Evolutionary conservation across 2,113 vertebrate species (phyloP).

Genomic region (Egretta garzetta): DNA sequence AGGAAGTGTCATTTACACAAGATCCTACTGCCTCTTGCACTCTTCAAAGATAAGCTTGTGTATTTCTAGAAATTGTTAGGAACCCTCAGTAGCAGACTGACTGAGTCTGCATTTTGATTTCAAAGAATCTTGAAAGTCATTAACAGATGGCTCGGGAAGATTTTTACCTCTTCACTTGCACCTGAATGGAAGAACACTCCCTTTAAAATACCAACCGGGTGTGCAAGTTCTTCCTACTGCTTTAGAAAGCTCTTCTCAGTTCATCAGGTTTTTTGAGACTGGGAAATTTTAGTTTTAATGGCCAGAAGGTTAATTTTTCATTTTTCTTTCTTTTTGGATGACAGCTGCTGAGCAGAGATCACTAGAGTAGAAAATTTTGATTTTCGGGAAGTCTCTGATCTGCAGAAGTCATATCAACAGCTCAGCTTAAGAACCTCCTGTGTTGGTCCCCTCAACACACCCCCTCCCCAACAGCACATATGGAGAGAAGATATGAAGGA

Average conservation of each 20-base stretch:
- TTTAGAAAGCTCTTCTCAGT: neutral
- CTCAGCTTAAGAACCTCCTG: neutral
- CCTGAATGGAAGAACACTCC: neutral
- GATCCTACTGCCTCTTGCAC: neutral
- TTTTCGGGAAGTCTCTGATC: neutral
- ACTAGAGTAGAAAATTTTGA: neutral
- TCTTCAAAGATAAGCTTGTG: neutral
- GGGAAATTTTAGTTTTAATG: neutral
- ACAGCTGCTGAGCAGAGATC: neutral
- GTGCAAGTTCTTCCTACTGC: neutral
- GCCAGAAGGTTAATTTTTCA: neutral
- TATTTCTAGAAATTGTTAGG: neutral
- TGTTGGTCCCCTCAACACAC: neutral
- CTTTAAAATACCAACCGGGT: accelerated
- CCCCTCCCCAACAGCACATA: neutral
- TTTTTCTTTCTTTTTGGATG: neutral
- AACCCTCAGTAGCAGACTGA: neutral
- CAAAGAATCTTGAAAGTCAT: neutral
- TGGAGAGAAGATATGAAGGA: neutral
- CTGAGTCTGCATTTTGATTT: neutral
- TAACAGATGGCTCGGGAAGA: neutral
- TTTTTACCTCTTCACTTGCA: neutral
- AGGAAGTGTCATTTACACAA: neutral
- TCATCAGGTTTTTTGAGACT: neutral
- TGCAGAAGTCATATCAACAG: neutral